Conservation (phyloP, 2,797 vertebrate species). For the Pantherophis alleghaniensis region DNA sequence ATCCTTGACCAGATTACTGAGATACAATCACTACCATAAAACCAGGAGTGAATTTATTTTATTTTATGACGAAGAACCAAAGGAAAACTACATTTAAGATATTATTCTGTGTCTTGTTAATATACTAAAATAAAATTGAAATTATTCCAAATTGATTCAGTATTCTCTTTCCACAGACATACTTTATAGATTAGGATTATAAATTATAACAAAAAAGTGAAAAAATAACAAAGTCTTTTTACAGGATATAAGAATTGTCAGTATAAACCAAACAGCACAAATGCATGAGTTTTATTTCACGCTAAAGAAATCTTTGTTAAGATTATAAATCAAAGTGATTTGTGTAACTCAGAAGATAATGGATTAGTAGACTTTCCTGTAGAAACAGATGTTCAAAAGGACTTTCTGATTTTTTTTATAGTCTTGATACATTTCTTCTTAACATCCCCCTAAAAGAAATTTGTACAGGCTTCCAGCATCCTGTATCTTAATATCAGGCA, state of each 20-base stretch:
- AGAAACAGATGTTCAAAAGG: background rate
- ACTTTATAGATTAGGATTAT: background rate
- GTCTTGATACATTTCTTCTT: background rate
- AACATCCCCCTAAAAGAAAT: background rate
- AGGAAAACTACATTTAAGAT: background rate
- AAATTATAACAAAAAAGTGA: background rate
- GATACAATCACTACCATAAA: conserved; percentile 26
- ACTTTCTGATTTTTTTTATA: background rate
- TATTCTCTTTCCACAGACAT: background rate
- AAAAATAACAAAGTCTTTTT: background rate
- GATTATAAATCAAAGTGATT: background rate
- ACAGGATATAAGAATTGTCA: background rate
- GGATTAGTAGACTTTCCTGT: background rate
- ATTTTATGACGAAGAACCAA: background rate
- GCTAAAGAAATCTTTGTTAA: background rate
- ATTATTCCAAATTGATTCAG: background rate
- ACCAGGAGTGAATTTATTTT: background rate
- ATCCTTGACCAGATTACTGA: conserved; percentile 29
- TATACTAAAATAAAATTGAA: background rate
- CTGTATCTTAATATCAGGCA: background rate
- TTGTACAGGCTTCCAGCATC: background rate
- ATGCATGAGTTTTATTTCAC: background rate
- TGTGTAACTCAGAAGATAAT: background rate
- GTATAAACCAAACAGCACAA: background rate
- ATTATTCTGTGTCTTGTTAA: background rate